Conservation (phyloP, 92 coral and sea anemone genomes). For the Parazoanthus darwini region DNA sequence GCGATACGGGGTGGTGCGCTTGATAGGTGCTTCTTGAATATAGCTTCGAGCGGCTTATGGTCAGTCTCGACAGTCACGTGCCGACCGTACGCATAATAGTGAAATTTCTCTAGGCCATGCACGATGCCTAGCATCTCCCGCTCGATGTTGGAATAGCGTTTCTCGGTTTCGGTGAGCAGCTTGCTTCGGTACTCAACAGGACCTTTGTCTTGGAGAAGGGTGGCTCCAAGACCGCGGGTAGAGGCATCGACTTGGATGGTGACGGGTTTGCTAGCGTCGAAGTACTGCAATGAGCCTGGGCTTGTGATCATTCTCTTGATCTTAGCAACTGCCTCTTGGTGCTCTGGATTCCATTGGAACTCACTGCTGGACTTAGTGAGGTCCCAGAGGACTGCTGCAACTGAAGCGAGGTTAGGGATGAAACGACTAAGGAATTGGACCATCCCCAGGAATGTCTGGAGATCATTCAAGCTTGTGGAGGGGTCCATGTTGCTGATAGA, state of each 20-base stretch:
- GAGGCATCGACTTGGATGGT: constrained; percentile 32
- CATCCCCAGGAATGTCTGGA: constrained; percentile 37
- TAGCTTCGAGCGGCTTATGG: neutral
- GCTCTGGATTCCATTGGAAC: constrained; percentile 29
- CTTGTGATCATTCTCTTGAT: constrained; percentile 9
- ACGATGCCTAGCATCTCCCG: neutral
- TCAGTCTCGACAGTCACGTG: constrained; percentile 30
- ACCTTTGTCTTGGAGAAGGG: neutral
- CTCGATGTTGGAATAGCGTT: constrained; percentile 21
- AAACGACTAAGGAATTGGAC: constrained; percentile 25
- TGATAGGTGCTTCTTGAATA: constrained; percentile 56
- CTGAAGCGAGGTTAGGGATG: constrained; percentile 17
- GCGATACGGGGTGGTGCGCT: constrained; percentile 65
- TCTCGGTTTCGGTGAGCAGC: constrained; percentile 20
- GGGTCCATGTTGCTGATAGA: constrained; percentile 28
- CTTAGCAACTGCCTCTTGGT: constrained; percentile 15
- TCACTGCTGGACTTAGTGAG: constrained; percentile 7
- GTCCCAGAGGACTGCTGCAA: constrained; percentile 19
- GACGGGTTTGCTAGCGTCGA: constrained; percentile 10
- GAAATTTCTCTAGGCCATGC: constrained; percentile 1
- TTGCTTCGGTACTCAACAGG: constrained; percentile 23
- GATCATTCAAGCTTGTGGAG: neutral
- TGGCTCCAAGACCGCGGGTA: constrained; percentile 1
- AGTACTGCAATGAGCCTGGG: neutral
- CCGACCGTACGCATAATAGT: constrained; percentile 32